These are phyloP conservation scores for Cyanistes caeruleus DNA, from an alignment of 2,113 vertebrate species.

Conservation along the genomic window DNA sequence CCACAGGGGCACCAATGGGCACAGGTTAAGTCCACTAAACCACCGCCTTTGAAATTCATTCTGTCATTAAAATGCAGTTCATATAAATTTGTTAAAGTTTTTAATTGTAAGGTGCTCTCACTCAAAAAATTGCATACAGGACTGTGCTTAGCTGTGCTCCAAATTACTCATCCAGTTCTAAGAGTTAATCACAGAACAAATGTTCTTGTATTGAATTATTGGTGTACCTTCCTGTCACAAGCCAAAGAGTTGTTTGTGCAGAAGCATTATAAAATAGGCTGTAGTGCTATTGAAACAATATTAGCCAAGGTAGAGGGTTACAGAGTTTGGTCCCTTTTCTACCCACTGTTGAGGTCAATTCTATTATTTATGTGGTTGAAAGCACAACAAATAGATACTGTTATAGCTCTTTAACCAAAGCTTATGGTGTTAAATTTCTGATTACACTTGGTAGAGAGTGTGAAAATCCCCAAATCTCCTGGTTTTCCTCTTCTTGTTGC, in stretches of 20 bases:
- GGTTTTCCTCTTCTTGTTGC: slow-evolving; percentile 7
- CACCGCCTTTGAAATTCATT: neutral
- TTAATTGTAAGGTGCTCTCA: slow-evolving; percentile 2
- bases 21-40: neutral
- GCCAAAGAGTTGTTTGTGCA: neutral
- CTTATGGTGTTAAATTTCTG: neutral
- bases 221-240: neutral
- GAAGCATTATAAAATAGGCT: neutral
- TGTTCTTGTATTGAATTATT: neutral
- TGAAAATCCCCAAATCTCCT: neutral
- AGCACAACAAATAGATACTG: neutral
- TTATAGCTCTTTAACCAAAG: neutral
- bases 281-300: neutral
- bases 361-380: neutral
- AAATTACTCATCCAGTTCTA: neutral
- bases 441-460: neutral
- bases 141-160: neutral
- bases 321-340: neutral
- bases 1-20: neutral
- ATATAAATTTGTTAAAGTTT: neutral
- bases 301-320: neutral
- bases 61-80: neutral
- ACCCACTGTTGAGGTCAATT: neutral
- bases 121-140: neutral
- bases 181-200: neutral